Base-by-base conservation (phyloP, 2,888 invertebrate species). In the Panorpa germanica region DNA sequence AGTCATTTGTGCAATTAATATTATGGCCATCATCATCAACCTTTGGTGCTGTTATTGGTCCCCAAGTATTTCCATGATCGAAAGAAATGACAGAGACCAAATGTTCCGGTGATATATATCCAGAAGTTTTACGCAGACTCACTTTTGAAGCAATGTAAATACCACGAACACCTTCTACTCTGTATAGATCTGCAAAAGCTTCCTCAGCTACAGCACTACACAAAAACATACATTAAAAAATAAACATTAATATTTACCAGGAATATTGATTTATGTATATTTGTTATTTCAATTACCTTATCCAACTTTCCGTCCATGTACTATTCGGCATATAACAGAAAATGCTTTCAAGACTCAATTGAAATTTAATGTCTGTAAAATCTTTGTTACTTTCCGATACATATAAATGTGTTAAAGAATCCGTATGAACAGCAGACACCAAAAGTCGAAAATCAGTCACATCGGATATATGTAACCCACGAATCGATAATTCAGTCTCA, bases 121-220 rank as follows among this genome's bases (percentile, higher is more conserved):
- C 41, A 3, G 45, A 41, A 3, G 54, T 50, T 0, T 61, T 57
- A 42, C 65, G 65, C 1, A 59, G 52, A 16, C 60, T 57, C 2
- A 86, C 66, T 46, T 74, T 72, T 0, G 85, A 85, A 1, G 83
- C 88, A 37, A 91, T 83, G 56, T 85, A 90, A 40, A 90, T 78
- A 1, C 90, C 90, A 25, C 73, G 63, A 28, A 90, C 55, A 1
- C 88, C 88, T 49, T 81, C 76, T 1, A 91, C 81, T 45, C 76
- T 77, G 51, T 88, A 83, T 2, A 90, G 54, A 47, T 90, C 90
- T 3, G 81, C 78, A 56, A 90, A 88, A 1, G 80, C 61, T 38
- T 82, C 78, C 38, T 80, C 76, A 0, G 74, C 66, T 5, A 77
- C 68, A 38, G 75, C 75, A 43, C 83, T 83, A 48, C 5, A 59